These are phyloP conservation scores for Eubasilissa splendida DNA, from an alignment of 2,888 invertebrate species.

Conservation along the genomic window DNA sequence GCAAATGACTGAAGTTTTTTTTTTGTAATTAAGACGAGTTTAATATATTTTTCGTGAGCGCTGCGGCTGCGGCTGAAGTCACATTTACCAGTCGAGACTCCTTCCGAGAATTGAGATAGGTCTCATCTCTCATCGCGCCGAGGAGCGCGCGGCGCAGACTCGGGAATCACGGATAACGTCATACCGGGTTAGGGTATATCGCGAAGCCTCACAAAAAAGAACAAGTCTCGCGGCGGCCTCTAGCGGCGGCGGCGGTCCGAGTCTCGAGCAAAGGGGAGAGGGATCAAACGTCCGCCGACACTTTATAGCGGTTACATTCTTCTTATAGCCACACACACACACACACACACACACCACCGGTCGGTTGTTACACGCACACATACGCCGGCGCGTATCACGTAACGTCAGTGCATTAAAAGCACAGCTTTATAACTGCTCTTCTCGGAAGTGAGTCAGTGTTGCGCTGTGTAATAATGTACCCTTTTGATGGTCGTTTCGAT, in stretches of 20 bases:
- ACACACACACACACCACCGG: constrained; percentile 14
- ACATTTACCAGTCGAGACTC: too few relatives aligned
- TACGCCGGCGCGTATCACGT: constrained; percentile 17
- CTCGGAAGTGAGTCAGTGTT: constrained; percentile 1
- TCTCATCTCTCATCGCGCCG: too few relatives aligned
- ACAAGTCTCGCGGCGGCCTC: constrained; percentile 33
- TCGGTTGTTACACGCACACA: constrained; percentile 25
- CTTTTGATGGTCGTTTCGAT: not conserved
- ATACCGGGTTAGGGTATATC: constrained; percentile 1
- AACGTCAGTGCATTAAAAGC: constrained; percentile 28
- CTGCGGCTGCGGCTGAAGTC: too few relatives aligned
- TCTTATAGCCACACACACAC: constrained; percentile 40
- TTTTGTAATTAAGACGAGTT: too few relatives aligned
- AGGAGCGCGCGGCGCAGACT: not conserved
- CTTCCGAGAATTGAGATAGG: too few relatives aligned
- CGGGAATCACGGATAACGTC: constrained; percentile 26
- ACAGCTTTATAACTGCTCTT: constrained; percentile 1
- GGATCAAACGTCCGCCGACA: constrained; percentile 57
- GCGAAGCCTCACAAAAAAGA: constrained; percentile 35
- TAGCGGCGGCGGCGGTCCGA: constrained; percentile 44
- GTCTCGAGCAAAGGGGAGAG: constrained; percentile 42
- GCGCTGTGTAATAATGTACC: not conserved
- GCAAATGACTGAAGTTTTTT: too few relatives aligned
- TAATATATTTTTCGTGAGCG: too few relatives aligned
- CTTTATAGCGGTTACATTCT: constrained; percentile 58